Evolutionary conservation across 2,888 invertebrate species (phyloP).

Genomic region (Dolichomitus sp.): DNA sequence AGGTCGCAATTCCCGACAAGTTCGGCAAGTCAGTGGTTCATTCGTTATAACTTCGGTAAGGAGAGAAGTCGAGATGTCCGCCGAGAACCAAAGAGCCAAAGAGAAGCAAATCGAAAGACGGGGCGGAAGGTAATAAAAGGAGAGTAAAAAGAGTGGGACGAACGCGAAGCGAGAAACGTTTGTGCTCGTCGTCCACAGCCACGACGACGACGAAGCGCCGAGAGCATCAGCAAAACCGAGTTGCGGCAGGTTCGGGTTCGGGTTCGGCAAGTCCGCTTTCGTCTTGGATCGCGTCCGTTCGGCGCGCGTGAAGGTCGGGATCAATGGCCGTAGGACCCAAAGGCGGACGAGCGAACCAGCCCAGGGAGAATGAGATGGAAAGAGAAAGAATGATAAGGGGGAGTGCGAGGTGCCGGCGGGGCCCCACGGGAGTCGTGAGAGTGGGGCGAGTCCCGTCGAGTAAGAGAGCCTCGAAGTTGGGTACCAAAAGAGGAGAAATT

Average conservation of each 20-base stretch:
- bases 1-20: conserved; percentile 41
- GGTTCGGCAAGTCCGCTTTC: conserved; percentile 83
- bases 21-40: conserved; percentile 47
- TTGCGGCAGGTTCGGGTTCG: conserved; percentile 83
- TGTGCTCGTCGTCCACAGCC: conserved; percentile 50
- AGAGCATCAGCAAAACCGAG: conserved; percentile 73
- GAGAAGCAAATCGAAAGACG: conserved; percentile 65
- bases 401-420: conserved; percentile 57
- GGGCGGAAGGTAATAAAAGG: conserved; percentile 58
- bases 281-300: conserved; percentile 80
- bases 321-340: conserved; percentile 86
- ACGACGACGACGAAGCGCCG: conserved; percentile 34
- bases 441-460: conserved; percentile 64
- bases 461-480: conserved; percentile 74
- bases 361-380: conserved; percentile 37
- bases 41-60: conserved; percentile 35
- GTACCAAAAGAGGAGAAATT: conserved; percentile 84
- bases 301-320: conserved; percentile 86
- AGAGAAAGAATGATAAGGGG: conserved; percentile 31
- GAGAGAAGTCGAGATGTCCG: conserved; percentile 58
- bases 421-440: conserved; percentile 52
- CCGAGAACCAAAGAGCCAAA: conserved; percentile 66
- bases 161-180: conserved; percentile 40
- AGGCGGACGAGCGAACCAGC: conserved; percentile 62
- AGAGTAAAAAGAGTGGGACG: conserved; percentile 45